These are phyloP conservation scores for Boloria selene DNA, from an alignment of 2,888 invertebrate genomes.

Conservation along the genomic window DNA sequence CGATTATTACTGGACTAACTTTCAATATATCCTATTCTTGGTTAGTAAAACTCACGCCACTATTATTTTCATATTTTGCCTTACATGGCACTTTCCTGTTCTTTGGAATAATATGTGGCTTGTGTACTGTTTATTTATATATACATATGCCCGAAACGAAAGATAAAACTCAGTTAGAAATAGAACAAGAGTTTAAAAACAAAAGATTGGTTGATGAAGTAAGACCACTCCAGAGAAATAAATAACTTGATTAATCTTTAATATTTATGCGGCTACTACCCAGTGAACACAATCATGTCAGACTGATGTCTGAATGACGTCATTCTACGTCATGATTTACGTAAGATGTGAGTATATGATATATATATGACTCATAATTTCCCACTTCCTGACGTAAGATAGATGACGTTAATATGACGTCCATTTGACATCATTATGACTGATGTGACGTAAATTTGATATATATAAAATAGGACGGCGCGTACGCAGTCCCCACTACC, in stretches of 20 bases:
- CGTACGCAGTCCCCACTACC: no score
- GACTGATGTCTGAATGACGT: no score
- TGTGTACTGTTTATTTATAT: slow-evolving; percentile 42
- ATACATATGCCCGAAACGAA: slow-evolving; percentile 48
- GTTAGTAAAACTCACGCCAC: slow-evolving; percentile 55
- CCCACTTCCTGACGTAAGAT: no score
- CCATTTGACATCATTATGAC: no score
- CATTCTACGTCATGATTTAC: no score
- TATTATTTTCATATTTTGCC: slow-evolving; percentile 50
- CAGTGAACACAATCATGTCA: no score
- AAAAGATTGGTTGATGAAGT: background rate
- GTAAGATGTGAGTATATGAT: no score
- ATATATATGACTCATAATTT: no score
- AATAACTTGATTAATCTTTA: background rate
- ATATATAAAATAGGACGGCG: no score
- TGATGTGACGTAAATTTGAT: no score
- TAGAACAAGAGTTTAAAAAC: slow-evolving; percentile 39
- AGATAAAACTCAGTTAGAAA: slow-evolving; percentile 47
- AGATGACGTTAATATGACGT: no score
- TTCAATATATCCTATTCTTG: slow-evolving; percentile 52
- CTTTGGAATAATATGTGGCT: slow-evolving; percentile 41
- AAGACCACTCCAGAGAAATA: background rate
- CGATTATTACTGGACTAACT: slow-evolving; percentile 46
- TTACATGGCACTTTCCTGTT: slow-evolving; percentile 55
- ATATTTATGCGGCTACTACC: no score